Base-by-base conservation (phyloP, 2,888 invertebrate genomes). In the Trichopoda pennipes region DNA sequence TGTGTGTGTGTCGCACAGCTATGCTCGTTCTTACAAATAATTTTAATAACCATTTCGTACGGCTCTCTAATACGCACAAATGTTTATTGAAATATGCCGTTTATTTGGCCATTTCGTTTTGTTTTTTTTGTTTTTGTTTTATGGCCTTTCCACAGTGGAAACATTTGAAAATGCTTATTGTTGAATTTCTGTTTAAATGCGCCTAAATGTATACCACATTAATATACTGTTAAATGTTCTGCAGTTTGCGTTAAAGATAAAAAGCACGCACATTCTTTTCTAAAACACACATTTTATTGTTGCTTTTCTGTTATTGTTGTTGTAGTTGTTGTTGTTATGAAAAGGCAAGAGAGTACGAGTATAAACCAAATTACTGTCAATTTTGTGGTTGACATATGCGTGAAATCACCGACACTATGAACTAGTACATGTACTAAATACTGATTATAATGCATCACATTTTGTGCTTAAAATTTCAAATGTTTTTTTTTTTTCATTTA, bases 371-470 rank as follows among this genome's bases (percentile, higher is more conserved):
- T 82, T 82, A 82, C 75, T 82, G 82, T 82, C 79, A 82, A 82
- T 82, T 82, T 79, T 82, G 82, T 79, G 82, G 82, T 79, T 82
- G 82, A 82, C 82, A 79, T 82, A 75, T 82, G 82, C 82, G 82
- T 82, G 75, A 82, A 82, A 82, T 82, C 82, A 82, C 82, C 82
- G 79, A 75, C 79, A 79, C 79, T 75, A 75, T 49, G 53, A 66
- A 70, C 81, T 78, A 70, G 79, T 70, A 75, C 79, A 73, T 75
- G 75, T 44, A 72, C 74, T 78, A 81, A 73, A 68, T 77, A 75
- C 74, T 60, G 75, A 75, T 66, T 70, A 75, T 61, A 82, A 79
- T 75, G 75, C 82, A 79, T 79, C 75, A 82, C 81, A 73, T 74
- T 74, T 75, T 56, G 23, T 47, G 35, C 23, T 32, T 42, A 6